phyloP scores from a whole-genome alignment of 2,113 vertebrate species.

The Bothrops jararaca region DNA sequence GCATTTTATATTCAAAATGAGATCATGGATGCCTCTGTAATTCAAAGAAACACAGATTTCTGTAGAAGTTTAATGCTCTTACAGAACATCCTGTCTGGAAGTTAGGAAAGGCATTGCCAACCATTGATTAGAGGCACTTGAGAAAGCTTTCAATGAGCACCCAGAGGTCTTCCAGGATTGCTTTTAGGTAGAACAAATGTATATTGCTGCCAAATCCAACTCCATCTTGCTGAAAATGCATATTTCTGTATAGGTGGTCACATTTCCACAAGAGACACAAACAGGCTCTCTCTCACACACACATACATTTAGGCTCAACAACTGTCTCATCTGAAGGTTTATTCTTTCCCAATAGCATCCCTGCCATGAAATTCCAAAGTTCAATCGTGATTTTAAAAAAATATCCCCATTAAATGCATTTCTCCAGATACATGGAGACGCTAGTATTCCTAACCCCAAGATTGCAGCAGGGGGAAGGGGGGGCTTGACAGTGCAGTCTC shows the following conservation, averaged over 20 bases:
- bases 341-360: not conserved
- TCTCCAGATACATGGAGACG: not conserved
- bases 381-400: not conserved
- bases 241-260: not conserved
- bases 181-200: not conserved
- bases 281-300: not conserved
- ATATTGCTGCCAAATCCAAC: not conserved
- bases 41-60: not conserved
- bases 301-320: not conserved
- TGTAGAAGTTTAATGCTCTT: not conserved
- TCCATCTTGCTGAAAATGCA: not conserved
- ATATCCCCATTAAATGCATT: not conserved
- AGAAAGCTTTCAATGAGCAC: not conserved
- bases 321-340: not conserved
- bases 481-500: not conserved
- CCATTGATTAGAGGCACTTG: not conserved
- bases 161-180: not conserved
- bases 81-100: not conserved
- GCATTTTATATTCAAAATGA: not conserved
- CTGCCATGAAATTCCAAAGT: not conserved
- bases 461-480: not conserved
- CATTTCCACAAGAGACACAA: not conserved
- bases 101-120: not conserved
- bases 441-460: not conserved
- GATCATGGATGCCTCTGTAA: not conserved